Conservation (phyloP, 2,888 invertebrate genomes). For the Eristalinus aeneus region DNA sequence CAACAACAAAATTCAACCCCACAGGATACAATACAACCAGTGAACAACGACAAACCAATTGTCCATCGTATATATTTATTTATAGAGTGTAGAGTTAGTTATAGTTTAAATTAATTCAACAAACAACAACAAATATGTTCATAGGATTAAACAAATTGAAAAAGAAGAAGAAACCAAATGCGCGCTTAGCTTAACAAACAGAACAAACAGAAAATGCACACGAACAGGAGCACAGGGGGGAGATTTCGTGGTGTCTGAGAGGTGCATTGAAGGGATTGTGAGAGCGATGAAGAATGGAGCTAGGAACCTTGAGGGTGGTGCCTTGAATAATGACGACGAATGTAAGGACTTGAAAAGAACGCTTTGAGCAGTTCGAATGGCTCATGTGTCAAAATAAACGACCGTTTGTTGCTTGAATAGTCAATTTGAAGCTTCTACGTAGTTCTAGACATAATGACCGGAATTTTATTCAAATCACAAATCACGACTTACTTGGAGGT, state of each 20-base stretch:
- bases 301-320: no score
- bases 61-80: slow-evolving; percentile 55
- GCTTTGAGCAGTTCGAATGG: no score
- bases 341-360: no score
- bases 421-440: no score
- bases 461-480: no score
- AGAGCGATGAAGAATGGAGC: no score
- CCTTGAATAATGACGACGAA: no score
- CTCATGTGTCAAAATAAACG: no score
- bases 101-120: slow-evolving; percentile 51
- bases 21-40: slow-evolving; percentile 40
- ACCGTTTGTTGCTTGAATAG: no score
- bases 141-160: slow-evolving; percentile 47
- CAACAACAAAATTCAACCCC: neutral
- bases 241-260: neutral
- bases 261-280: neutral
- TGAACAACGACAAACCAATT: slow-evolving; percentile 65
- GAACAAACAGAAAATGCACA: neutral
- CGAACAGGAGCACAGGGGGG: neutral
- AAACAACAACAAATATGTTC: slow-evolving; percentile 29
- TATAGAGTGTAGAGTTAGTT: slow-evolving; percentile 39
- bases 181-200: slow-evolving; percentile 24
- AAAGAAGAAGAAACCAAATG: slow-evolving; percentile 38
- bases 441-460: no score
- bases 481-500: no score